Evolutionary conservation across 37 sponge, comb jelly and placozoan species (phyloP).

Genomic region (Petrosia ficiformis): DNA sequence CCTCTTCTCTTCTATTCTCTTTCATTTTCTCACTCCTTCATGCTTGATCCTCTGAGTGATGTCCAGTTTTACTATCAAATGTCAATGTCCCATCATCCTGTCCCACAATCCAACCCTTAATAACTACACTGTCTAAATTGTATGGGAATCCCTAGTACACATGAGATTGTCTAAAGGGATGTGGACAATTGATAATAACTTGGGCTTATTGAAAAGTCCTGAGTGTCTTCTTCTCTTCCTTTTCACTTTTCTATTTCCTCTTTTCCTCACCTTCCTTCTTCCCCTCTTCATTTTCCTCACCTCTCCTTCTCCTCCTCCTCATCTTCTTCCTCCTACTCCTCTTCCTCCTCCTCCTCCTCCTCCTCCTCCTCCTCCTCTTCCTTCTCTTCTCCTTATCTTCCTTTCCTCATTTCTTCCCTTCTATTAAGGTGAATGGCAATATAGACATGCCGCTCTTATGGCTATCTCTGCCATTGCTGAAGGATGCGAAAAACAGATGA

Average conservation of each 20-base stretch:
- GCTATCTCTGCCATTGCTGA: constrained; percentile 93
- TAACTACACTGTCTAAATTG: too few species aligned
- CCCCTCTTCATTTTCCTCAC: too few species aligned
- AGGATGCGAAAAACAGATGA: constrained; percentile 95
- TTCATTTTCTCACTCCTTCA: neutral
- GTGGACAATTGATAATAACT: too few species aligned
- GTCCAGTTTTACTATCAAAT: neutral
- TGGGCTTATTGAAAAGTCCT: too few species aligned
- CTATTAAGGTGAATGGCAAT: constrained; percentile 81
- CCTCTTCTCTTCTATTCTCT: neutral
- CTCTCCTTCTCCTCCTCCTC: neutral
- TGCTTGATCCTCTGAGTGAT: too few species aligned
- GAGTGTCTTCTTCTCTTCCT: too few species aligned
- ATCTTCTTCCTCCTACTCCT: neutral
- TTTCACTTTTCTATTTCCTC: too few species aligned
- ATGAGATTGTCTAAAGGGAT: too few species aligned
- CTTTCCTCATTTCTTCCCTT: neutral
- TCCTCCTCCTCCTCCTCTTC: neutral
- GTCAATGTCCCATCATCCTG: neutral
- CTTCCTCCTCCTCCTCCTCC: neutral
- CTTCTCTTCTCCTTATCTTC: neutral
- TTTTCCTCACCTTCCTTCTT: too few species aligned
- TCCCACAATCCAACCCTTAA: too few species aligned
- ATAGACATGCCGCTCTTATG: constrained; percentile 91
- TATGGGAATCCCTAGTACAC: too few species aligned